Percentiles rank a stretch among this genome's conserved stretches.
phyloP scores from a whole-genome alignment of 2,797 vertebrate species.

The Sternarchorhynchus goeldii region DNA sequence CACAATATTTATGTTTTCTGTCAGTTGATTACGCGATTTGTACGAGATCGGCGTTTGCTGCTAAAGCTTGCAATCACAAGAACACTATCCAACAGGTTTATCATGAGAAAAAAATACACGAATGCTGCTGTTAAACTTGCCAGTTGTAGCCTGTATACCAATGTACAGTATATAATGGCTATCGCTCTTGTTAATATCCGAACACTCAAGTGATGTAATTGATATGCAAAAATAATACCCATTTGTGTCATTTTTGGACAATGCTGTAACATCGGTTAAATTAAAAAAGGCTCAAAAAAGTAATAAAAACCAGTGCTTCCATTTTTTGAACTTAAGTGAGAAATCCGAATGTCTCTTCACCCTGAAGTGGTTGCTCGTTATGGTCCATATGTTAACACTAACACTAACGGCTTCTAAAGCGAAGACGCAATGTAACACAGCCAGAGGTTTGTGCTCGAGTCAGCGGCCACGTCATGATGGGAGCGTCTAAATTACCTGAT shows the following conservation, averaged over 20 bases:
- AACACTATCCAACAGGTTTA: not conserved
- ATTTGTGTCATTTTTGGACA: not conserved
- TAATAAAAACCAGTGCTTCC: not conserved
- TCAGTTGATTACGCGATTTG: not conserved
- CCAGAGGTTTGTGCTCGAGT: not conserved
- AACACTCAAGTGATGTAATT: not conserved
- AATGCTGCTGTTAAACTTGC: not conserved
- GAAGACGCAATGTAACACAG: conserved; percentile 6
- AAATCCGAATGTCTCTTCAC: not conserved
- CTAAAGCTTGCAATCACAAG: not conserved
- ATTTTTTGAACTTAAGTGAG: not conserved
- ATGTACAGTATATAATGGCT: not conserved
- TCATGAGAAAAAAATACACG: too few species aligned
- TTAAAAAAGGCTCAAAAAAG: too few species aligned
- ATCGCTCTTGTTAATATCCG: not conserved
- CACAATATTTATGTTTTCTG: not conserved
- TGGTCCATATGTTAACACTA: conserved; percentile 8
- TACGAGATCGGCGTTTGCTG: not conserved
- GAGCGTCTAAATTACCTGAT: conserved; percentile 76
- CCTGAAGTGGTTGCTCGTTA: conserved; percentile 17
- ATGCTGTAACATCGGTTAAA: not conserved
- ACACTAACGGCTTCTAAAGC: not conserved
- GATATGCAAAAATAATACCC: not conserved
- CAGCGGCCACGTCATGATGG: not conserved
- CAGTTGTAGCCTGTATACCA: not conserved